Conservation (phyloP, 2,113 vertebrate species). For the Prionailurus viverrinus region DNA sequence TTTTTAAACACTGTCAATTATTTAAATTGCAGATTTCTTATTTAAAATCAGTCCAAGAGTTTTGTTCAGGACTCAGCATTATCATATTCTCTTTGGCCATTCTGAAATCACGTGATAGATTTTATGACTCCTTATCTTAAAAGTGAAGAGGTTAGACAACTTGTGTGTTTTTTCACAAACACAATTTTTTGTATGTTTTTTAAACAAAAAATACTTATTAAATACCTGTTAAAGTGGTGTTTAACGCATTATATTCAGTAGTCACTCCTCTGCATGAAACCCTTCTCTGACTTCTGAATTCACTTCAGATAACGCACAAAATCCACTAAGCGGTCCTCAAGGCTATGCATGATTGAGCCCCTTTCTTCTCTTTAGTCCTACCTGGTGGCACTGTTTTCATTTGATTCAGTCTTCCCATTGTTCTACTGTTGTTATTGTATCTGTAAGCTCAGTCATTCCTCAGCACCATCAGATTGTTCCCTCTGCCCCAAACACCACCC, state of each 20-base stretch:
- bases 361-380: not conserved
- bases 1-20: not conserved
- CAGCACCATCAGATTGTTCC: not conserved
- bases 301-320: not conserved
- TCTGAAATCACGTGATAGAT: not conserved
- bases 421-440: not conserved
- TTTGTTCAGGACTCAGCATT: not conserved
- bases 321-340: not conserved
- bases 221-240: not conserved
- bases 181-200: not conserved
- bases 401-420: not conserved
- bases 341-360: rapidly evolving
- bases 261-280: not conserved
- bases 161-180: not conserved
- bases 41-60: not conserved
- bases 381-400: not conserved
- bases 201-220: not conserved
- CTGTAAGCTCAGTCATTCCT: not conserved
- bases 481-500: not conserved
- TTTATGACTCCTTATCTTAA: not conserved
- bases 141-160: not conserved
- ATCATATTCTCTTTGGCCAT: not conserved
- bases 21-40: not conserved
- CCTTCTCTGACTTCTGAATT: not conserved
- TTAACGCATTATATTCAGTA: not conserved